phyloP scores from a whole-genome alignment of 2,113 vertebrate genomes.

The Sinocyclocheilus anophthalmus region DNA sequence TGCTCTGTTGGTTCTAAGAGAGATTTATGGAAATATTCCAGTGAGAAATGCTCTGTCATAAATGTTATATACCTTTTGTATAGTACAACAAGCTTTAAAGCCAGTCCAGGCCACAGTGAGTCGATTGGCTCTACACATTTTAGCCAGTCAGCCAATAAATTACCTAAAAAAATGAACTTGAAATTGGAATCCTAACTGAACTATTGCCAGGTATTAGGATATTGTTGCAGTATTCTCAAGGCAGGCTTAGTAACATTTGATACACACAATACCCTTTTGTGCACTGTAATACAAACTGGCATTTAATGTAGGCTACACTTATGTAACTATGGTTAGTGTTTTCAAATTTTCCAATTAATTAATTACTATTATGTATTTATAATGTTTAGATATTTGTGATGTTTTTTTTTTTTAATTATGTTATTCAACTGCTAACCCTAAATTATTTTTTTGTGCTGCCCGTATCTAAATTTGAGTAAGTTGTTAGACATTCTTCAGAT shows the following conservation, averaged over 20 bases:
- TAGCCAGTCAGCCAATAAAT: neutral
- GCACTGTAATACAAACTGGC: neutral
- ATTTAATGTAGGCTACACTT: neutral
- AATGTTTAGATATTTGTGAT: constrained; percentile 1
- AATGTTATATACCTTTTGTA: neutral
- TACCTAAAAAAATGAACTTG: neutral
- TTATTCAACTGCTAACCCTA: neutral
- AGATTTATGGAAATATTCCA: constrained; percentile 84
- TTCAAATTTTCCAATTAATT: neutral
- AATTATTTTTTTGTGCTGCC: neutral
- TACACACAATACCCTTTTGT: neutral
- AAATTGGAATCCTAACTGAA: neutral
- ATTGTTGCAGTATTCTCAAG: constrained; percentile 2
- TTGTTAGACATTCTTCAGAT: neutral
- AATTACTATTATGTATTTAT: neutral
- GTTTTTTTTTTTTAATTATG: constrained; percentile 17
- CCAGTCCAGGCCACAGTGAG: neutral
- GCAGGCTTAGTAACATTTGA: constrained; percentile 8
- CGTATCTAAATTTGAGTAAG: neutral
- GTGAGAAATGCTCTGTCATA: constrained; percentile 13
- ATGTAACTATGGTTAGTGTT: constrained; percentile 15
- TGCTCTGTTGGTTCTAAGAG: constrained; percentile 89
- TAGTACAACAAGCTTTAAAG: neutral
- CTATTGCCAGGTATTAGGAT: neutral
- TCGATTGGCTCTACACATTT: neutral